Evolutionary conservation across 2,113 vertebrate species (phyloP).

Genomic region (Gopherus flavomarginatus): DNA sequence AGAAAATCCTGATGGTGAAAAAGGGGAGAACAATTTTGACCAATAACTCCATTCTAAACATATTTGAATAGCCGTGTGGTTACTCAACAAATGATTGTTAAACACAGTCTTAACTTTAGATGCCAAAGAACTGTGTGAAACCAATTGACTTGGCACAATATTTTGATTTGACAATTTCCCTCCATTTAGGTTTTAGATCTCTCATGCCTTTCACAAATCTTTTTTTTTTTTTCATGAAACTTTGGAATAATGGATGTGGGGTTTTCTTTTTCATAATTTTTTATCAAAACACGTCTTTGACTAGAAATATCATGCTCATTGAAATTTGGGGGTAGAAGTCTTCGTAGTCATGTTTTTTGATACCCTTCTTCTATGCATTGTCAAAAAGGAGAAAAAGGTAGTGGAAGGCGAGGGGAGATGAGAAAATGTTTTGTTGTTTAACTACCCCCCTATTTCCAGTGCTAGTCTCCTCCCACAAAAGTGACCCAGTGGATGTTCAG

Average conservation of each 20-base stretch:
- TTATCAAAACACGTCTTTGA: not conserved
- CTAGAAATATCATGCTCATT: not conserved
- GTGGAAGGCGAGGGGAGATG: not conserved
- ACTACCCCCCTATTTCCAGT: not conserved
- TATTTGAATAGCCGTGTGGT: not conserved
- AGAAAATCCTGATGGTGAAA: not conserved
- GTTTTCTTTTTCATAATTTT: not conserved
- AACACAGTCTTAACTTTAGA: not conserved
- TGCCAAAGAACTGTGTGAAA: not conserved
- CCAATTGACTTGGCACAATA: not conserved
- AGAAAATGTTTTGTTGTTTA: not conserved
- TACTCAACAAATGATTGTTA: not conserved
- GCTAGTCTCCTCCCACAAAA: not conserved
- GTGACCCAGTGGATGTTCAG: not conserved
- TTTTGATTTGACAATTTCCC: not conserved
- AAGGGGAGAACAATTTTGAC: not conserved
- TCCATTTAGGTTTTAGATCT: not conserved
- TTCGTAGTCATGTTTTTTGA: not conserved
- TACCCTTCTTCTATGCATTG: not conserved
- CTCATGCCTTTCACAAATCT: not conserved
- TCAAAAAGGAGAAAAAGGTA: not conserved
- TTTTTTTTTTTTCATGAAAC: not conserved
- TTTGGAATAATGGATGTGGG: not conserved
- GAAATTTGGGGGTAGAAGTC: not conserved
- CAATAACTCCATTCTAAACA: not conserved